Evolutionary conservation across 2,113 vertebrate genomes (phyloP).

Genomic region (Beaufortia kweichowensis): DNA sequence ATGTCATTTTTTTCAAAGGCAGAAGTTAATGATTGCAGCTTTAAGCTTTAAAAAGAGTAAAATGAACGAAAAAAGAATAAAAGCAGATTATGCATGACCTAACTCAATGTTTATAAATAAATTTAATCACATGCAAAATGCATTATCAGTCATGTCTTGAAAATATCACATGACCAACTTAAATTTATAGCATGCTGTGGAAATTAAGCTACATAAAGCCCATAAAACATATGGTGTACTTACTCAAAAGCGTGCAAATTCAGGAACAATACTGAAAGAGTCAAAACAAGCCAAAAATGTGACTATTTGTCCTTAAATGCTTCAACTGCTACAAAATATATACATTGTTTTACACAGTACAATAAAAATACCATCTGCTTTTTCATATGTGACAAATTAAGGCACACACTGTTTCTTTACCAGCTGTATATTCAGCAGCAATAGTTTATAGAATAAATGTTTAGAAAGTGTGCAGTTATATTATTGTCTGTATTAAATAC

Average conservation of each 20-base stretch:
- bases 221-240: slow-evolving; percentile 75
- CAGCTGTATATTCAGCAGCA: too few species aligned
- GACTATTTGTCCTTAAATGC: slow-evolving; percentile 7
- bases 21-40: too few species aligned
- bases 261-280: slow-evolving; percentile 81
- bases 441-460: too few species aligned
- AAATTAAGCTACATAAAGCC: too few species aligned
- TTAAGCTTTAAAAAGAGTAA: neutral
- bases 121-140: too few species aligned
- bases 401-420: too few species aligned
- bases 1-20: too few species aligned
- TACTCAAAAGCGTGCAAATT: slow-evolving; percentile 87
- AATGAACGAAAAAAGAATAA: neutral
- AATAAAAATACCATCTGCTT: neutral
- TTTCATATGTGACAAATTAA: neutral
- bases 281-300: slow-evolving; percentile 69
- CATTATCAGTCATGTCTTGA: neutral
- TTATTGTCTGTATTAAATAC: too few species aligned
- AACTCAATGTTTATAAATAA: too few species aligned
- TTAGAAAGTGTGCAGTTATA: too few species aligned
- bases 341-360: neutral
- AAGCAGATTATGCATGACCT: too few species aligned
- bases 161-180: neutral
- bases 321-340: neutral
- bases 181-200: neutral